Percentiles rank a stretch among this genome's conserved stretches.
Conservation (phyloP, 2,113 vertebrate genomes). For the Formicarius rufipectus region DNA sequence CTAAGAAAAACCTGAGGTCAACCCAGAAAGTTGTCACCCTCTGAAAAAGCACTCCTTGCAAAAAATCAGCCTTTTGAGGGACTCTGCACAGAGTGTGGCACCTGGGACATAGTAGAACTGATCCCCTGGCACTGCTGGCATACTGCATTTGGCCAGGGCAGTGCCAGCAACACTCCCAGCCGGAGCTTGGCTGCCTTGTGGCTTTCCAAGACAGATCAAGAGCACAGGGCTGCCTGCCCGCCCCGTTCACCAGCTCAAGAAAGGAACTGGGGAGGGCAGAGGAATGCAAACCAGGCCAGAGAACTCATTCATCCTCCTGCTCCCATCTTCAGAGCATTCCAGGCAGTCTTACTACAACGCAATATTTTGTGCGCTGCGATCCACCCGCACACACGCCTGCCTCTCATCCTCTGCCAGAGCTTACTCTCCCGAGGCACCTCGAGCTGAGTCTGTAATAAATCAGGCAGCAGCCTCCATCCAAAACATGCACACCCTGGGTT, state of each 20-base stretch:
- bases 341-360: neutral
- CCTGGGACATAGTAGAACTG: accelerated
- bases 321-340: neutral
- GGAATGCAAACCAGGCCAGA: neutral
- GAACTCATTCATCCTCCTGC: neutral
- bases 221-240: neutral
- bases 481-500: neutral
- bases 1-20: neutral
- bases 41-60: neutral
- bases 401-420: slow-evolving; percentile 56
- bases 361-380: neutral
- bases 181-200: accelerated
- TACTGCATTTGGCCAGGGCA: neutral
- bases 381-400: neutral
- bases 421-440: neutral
- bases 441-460: slow-evolving; percentile 21
- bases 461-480: slow-evolving; percentile 41
- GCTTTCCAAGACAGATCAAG: neutral
- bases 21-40: accelerated
- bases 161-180: neutral
- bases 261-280: neutral
- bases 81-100: neutral
- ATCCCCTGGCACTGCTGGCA: neutral
- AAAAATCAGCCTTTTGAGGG: neutral
- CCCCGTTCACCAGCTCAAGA: neutral